phyloP scores from a whole-genome alignment of 1,140 invertebrate genomes.

The Fragariocoptes setiger region DNA sequence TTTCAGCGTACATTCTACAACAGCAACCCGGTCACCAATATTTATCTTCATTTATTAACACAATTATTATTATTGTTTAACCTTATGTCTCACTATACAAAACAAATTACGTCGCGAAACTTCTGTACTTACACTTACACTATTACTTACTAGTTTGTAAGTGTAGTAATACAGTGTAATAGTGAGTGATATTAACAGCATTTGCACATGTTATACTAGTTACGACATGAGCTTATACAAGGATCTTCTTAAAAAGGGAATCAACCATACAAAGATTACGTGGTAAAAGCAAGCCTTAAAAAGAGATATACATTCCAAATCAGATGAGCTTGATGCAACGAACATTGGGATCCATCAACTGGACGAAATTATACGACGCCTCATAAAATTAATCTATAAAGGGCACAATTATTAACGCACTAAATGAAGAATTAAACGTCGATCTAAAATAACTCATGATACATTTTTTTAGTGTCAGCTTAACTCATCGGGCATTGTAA shows the following conservation, averaged over 20 bases:
- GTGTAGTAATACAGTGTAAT: no score
- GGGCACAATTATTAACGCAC: conserved; percentile 16
- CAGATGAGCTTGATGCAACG: conserved; percentile 21
- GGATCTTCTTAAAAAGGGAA: conserved; percentile 28
- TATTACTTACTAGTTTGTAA: no score
- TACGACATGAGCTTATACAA: conserved; percentile 39
- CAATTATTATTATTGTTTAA: no score
- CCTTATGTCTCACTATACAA: no score
- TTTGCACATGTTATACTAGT: conserved; percentile 35
- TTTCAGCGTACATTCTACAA: no score
- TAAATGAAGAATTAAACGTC: conserved; percentile 16
- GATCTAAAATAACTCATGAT: neutral
- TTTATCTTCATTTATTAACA: no score
- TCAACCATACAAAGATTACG: conserved; percentile 24
- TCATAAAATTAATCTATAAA: conserved; percentile 23
- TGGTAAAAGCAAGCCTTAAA: conserved; percentile 20
- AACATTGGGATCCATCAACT: conserved; percentile 22
- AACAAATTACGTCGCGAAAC: no score
- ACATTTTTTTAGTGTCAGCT: neutral
- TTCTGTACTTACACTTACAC: no score
- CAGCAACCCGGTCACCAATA: no score
- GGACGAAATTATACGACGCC: conserved; percentile 24
- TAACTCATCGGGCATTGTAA: neutral
- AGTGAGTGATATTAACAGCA: conserved; percentile 56
- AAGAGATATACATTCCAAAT: conserved; percentile 24